Evolutionary conservation across 2,113 vertebrate genomes (phyloP).

Genomic region (Lutjanus erythropterus): DNA sequence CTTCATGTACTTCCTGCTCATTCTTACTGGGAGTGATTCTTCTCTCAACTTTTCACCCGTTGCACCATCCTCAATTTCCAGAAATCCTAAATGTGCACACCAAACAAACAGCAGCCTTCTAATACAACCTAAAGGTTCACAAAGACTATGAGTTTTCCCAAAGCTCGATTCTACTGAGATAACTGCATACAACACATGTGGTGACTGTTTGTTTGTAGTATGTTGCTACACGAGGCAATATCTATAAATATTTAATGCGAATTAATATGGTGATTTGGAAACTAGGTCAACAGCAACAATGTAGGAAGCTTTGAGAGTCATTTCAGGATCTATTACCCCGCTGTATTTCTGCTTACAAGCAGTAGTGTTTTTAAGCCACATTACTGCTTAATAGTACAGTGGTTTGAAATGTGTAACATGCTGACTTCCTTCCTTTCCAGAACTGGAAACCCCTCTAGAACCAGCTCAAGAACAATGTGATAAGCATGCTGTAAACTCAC

Average conservation of each 20-base stretch:
- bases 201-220: neutral
- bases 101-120: neutral
- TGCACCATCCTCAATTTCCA: neutral
- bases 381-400: neutral
- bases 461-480: neutral
- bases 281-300: neutral
- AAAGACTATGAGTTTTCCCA: no score
- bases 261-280: neutral
- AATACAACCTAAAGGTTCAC: neutral
- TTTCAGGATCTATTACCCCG: neutral
- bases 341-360: neutral
- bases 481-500: neutral
- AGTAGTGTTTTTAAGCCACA: neutral
- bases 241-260: no score
- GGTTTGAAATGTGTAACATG: neutral
- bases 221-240: neutral
- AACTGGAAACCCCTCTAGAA: neutral
- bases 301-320: neutral
- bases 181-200: neutral
- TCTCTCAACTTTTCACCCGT: neutral
- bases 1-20: neutral
- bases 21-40: neutral
- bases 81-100: neutral
- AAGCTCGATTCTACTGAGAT: neutral
- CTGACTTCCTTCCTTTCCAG: constrained; percentile 15